Evolutionary conservation across 2,888 invertebrate species (phyloP), one percentile per base, ranked within the genome.

Genomic region (Oscheius onirici): DNA sequence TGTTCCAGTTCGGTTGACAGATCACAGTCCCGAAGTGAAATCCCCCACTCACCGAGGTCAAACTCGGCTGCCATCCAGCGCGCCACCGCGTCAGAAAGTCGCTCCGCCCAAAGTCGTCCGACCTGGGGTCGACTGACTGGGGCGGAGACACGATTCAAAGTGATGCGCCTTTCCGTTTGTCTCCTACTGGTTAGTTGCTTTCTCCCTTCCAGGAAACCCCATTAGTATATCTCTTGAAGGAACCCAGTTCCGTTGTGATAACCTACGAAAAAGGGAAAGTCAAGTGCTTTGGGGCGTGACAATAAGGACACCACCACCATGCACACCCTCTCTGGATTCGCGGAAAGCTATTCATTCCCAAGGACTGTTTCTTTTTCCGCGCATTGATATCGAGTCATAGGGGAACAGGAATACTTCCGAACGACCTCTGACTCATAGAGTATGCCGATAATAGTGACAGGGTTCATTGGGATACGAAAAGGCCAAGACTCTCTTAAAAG

Each of bases 131-230:
- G 58, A 43, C n/a, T n/a, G n/a, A n/a, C 13, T 26, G 63, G 63
- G 63, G 49, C 63, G 63, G 63, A 20, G 63, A 46, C 63, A 44
- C 26, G 26, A 63, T 63, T 63, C 63, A 46, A 46, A 63, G 63
- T 63, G 63, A 63, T 63, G 63, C 63, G 49, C 63, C 63, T 63
- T 63, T 63, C 63, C 63, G 46, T 63, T 49, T 63, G 63, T 63
- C 63, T 63, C 28, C 46, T 63, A 63, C 63, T 63, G 63, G 63
- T 63, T 63, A 63, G 63, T 63, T 46, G 43, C 58, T 63, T 63
- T 63, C 63, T 63, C 61, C n/a, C 22, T 49, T 17, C 49, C 63
- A 49, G 28, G 34, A 49, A 63, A 63, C 11, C 20, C 49, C 8
- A 34, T 34, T 34, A 34, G 8, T 34, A 34, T 34, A 34, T 34